Base-by-base conservation (phyloP, 1,140 invertebrate species). In the Hycleus phaleratus region DNA sequence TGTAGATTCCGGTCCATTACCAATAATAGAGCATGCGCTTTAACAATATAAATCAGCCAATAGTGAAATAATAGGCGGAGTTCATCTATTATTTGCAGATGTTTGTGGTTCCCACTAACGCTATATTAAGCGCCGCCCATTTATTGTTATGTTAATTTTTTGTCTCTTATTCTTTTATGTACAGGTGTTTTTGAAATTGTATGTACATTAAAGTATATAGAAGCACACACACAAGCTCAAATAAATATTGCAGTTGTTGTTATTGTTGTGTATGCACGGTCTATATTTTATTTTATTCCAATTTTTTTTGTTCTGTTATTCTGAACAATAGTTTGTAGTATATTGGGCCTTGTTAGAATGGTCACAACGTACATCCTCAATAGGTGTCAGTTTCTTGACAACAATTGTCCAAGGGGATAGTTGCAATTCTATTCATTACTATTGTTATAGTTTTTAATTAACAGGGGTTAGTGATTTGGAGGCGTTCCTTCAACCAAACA, bases 101-200 rank as follows among this genome's bases (percentile, higher is more conserved):
- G 32, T 32, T 32, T 32, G 32, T 32, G 32, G 32, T 32, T 32
- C 32, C 32, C 32, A 32, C 32, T 32, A 32, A 3, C 32, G 32
- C 7, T 5, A 32, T 7, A 32, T 32, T 32, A 32, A 32, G 64
- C 57, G 44, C 67, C 71, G 69, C 71, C 71, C 65, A 32, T 56
- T 61, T 50, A 67, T 72, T 72, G 68, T 72, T 60, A 72, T 72
- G 71, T 70, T 71, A 70, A 72, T 72, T 72, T 72, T 71, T 72
- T 72, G 66, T 72, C 69, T 72, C 69, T 70, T 65, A 61, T 66
- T 66, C 69, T 69, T 68, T 72, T 71, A 66, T 42, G 40, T 72
- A 72, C 71, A 72, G 69, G 71, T 72, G 71, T 71, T 72, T 72
- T 64, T 59, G 69, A 67, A 32, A 71, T 72, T 71, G 68, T 70